Conservation (phyloP, 2,113 vertebrate genomes). For the Euleptes europaea region DNA sequence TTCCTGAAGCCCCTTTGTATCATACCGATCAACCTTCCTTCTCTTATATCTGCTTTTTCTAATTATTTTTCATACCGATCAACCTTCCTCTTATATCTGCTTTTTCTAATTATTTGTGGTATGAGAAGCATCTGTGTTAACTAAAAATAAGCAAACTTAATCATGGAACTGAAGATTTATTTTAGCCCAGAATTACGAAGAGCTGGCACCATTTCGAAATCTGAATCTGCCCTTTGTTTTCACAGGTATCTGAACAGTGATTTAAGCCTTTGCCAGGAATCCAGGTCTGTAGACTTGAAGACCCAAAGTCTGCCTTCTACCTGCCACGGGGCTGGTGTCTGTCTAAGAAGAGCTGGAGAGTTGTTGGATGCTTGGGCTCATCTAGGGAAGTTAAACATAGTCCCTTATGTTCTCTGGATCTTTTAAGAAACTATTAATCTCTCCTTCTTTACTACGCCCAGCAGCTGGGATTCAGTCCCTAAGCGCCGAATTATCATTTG, state of each 20-base stretch:
- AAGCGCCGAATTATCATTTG: slow-evolving; percentile 25
- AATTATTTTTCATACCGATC: not conserved
- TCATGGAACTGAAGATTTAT: not conserved
- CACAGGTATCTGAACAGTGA: slow-evolving; percentile 27
- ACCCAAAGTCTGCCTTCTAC: not conserved
- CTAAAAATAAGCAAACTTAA: not conserved
- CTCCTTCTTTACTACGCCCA: slow-evolving; percentile 1
- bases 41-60: not conserved
- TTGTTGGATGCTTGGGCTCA: slow-evolving; percentile 25
- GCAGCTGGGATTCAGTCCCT: not conserved
- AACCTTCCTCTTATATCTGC: not conserved
- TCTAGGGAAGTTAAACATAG: slow-evolving; percentile 33
- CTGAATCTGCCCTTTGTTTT: slow-evolving; percentile 60
- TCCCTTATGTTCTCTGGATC: slow-evolving; percentile 11
- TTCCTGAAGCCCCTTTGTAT: not conserved
- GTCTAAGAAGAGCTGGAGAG: slow-evolving; percentile 59
- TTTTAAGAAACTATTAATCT: not conserved
- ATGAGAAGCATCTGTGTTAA: not conserved
- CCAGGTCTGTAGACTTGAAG: slow-evolving; percentile 17
- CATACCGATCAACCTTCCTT: not conserved
- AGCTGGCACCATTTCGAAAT: slow-evolving; percentile 45
- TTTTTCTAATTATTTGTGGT: not conserved
- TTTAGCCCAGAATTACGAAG: not conserved
- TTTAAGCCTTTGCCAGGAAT: not conserved
- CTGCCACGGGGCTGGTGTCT: slow-evolving; percentile 35